Evolutionary conservation across 2,113 vertebrate species (phyloP).

Genomic region (Thinocorus orbignyianus): DNA sequence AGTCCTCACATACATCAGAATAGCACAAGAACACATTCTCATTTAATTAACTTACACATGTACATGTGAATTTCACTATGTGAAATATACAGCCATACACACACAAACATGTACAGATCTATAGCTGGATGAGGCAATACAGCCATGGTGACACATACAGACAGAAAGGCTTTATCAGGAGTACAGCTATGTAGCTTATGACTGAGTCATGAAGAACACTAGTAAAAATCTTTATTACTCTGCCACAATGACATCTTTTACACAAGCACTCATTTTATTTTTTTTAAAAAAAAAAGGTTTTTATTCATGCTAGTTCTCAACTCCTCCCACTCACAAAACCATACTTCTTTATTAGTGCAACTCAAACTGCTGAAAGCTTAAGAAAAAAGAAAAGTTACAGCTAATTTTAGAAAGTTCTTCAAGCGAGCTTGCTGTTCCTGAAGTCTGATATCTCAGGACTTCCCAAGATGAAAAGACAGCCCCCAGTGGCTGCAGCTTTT

Average conservation of each 20-base stretch:
- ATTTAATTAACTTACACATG: neutral
- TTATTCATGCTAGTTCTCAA: slow-evolving; percentile 30
- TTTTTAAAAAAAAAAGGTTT: neutral
- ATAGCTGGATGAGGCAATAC: neutral
- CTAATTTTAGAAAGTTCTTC: neutral
- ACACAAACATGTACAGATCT: neutral
- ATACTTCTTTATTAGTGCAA: neutral
- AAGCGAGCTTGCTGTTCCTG: neutral
- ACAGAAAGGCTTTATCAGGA: neutral
- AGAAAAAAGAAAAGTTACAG: neutral
- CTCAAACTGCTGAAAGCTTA: neutral
- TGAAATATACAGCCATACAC: neutral
- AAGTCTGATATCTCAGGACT: neutral
- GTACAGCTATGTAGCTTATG: neutral
- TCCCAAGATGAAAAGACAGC: neutral
- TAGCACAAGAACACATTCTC: neutral
- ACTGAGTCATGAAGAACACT: neutral
- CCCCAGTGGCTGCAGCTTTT: neutral
- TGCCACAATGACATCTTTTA: neutral
- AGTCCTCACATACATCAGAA: neutral
- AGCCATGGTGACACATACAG: neutral
- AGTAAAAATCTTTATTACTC: neutral
- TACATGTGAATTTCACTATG: neutral
- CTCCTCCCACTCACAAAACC: neutral
- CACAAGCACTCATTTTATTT: neutral